Percentiles rank a stretch among this genome's conserved stretches.
Evolutionary conservation across 2,797 vertebrate species (phyloP).

Genomic region (Arvicola amphibius): DNA sequence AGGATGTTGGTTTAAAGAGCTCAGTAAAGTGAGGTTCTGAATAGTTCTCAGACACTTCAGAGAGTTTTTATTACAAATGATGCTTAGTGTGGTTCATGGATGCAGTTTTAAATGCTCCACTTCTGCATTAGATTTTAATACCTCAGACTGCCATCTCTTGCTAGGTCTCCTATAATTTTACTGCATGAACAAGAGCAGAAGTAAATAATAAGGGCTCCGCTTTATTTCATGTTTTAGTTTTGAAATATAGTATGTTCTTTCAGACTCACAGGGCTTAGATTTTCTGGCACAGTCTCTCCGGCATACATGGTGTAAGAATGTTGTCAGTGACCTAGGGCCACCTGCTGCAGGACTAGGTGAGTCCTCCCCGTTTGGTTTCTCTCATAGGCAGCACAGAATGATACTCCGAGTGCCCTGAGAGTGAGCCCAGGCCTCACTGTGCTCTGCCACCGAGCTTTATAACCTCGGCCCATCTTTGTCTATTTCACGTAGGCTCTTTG

Average conservation of each 20-base stretch:
- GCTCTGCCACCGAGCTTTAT: neutral
- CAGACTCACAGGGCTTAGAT: constrained; percentile 50
- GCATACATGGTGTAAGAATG: neutral
- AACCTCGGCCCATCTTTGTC: neutral
- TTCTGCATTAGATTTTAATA: neutral
- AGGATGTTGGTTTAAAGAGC: neutral
- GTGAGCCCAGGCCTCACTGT: neutral
- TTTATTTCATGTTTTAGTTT: constrained; percentile 11
- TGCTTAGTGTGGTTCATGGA: neutral
- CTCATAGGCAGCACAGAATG: neutral
- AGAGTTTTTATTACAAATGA: neutral
- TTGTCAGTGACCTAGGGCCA: neutral
- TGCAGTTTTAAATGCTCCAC: neutral
- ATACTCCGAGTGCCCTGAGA: neutral
- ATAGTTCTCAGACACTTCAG: neutral
- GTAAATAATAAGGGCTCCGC: neutral
- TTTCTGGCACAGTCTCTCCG: constrained; percentile 58
- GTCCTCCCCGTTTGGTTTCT: neutral
- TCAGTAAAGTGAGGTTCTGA: neutral
- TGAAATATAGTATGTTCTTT: neutral
- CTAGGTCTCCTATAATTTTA: neutral
- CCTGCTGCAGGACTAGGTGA: neutral
- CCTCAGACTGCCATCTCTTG: neutral
- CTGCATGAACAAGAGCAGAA: neutral
- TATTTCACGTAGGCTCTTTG: neutral